These are phyloP conservation scores for Lethrus apterus DNA, from an alignment of 1,140 invertebrate species.

Conservation along the genomic window DNA sequence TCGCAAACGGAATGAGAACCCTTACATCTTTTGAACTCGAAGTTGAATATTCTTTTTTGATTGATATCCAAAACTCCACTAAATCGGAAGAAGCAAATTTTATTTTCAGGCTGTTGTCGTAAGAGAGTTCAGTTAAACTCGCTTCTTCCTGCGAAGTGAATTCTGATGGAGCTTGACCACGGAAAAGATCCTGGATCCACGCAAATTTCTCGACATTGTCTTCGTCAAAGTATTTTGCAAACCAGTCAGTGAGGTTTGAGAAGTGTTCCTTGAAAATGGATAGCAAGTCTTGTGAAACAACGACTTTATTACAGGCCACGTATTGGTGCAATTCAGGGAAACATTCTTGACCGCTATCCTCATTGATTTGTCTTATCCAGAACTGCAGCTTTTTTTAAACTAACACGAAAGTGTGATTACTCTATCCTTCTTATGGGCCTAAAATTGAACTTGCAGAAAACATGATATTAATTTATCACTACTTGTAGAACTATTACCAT, in stretches of 20 bases:
- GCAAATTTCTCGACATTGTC: slow-evolving; percentile 21
- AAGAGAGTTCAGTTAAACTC: slow-evolving; percentile 27
- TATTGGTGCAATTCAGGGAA: not conserved
- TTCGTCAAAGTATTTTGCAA: slow-evolving; percentile 11
- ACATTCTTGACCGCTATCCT: not conserved
- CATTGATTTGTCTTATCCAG: no score
- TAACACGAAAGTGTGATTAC: no score
- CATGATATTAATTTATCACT: no score
- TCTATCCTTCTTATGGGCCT: no score
- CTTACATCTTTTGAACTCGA: slow-evolving; percentile 19
- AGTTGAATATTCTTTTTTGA: not conserved
- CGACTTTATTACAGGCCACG: not conserved
- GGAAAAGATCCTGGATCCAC: slow-evolving; percentile 29
- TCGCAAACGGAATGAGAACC: slow-evolving; percentile 30
- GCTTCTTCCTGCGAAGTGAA: slow-evolving; percentile 25
- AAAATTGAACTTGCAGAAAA: no score
- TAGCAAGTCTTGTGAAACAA: slow-evolving; percentile 16
- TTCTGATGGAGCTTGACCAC: slow-evolving; percentile 21
- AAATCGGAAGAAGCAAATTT: slow-evolving; percentile 18
- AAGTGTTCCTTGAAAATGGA: slow-evolving; percentile 21
- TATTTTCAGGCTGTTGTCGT: slow-evolving; percentile 25
- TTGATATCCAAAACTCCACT: no score
- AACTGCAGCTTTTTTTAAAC: no score
- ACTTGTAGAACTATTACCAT: no score
- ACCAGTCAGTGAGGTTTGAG: slow-evolving; percentile 19